A percentile compares a stretch with the other conserved stretches of the same genome.
phyloP scores from a whole-genome alignment of 2,113 vertebrate genomes.

The Condylura cristata region DNA sequence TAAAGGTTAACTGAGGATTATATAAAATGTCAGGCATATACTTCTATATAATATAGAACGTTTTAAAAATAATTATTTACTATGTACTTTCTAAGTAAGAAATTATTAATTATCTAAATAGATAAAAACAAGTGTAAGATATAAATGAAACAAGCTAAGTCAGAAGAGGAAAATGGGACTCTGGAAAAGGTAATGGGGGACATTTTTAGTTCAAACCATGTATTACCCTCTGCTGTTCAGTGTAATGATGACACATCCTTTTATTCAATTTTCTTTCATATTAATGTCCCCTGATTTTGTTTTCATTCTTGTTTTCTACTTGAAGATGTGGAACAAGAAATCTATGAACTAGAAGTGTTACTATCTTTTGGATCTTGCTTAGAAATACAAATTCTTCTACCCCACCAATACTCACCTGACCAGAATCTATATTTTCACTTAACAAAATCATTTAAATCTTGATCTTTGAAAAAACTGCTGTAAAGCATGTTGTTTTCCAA shows the following conservation, averaged over 20 bases:
- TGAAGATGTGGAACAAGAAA: neutral
- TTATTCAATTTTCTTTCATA: neutral
- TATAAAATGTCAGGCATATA: neutral
- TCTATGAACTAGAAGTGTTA: neutral
- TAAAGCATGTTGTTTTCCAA: neutral
- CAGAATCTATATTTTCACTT: neutral
- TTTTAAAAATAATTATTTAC: neutral
- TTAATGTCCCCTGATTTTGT: neutral
- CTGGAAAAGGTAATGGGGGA: neutral
- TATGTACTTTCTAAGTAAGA: neutral
- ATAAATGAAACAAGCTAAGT: neutral
- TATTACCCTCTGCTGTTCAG: neutral
- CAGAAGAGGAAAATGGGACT: neutral
- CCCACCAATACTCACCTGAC: neutral
- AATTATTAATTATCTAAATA: neutral
- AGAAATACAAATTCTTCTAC: neutral
- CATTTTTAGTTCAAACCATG: neutral
- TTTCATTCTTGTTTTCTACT: neutral
- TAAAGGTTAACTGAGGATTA: neutral
- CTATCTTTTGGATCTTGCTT: neutral
- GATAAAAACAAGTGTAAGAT: neutral
- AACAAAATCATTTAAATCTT: neutral
- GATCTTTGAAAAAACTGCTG: neutral
- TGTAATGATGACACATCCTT: neutral
- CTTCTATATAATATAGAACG: neutral